These are phyloP conservation scores for Hapalemur alaotrensis DNA, from an alignment of 2,797 vertebrate genomes.

Conservation along the genomic window DNA sequence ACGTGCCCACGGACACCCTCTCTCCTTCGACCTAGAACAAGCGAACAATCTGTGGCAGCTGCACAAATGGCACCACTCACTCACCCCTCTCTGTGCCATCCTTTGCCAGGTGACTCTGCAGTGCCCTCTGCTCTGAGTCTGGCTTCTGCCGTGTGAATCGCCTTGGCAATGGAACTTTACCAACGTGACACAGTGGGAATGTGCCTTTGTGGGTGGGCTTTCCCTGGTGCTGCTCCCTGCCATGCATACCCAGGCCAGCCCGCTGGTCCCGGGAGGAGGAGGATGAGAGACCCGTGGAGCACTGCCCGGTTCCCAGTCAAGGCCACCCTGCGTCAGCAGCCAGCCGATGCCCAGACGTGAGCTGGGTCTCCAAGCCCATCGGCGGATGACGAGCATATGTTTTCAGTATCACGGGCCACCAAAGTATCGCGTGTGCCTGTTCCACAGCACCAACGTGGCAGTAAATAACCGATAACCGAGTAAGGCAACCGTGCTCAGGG, in stretches of 20 bases:
- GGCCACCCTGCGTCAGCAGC: neutral
- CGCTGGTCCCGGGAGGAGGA: fast-evolving
- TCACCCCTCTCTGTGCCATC: fast-evolving
- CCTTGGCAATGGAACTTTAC: neutral
- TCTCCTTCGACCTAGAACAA: neutral
- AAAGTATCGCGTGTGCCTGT: fast-evolving
- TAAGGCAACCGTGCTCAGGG: too few relatives aligned
- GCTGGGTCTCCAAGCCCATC: neutral
- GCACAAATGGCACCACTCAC: neutral
- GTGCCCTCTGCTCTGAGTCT: neutral
- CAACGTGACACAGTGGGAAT: fast-evolving
- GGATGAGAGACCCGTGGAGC: neutral
- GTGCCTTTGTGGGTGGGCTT: neutral
- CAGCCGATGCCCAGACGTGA: neutral
- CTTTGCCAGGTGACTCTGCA: neutral
- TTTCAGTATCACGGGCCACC: fast-evolving
- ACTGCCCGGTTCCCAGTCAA: neutral
- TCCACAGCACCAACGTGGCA: neutral
- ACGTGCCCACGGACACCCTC: fast-evolving
- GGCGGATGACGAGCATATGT: neutral
- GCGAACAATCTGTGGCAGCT: neutral
- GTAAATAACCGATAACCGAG: neutral
- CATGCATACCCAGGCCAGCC: neutral
- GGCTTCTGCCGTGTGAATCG: neutral
- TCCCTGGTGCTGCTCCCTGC: neutral